These are phyloP conservation scores for Ceratina australensis DNA, from an alignment of 1,140 invertebrate species.

Conservation along the genomic window DNA sequence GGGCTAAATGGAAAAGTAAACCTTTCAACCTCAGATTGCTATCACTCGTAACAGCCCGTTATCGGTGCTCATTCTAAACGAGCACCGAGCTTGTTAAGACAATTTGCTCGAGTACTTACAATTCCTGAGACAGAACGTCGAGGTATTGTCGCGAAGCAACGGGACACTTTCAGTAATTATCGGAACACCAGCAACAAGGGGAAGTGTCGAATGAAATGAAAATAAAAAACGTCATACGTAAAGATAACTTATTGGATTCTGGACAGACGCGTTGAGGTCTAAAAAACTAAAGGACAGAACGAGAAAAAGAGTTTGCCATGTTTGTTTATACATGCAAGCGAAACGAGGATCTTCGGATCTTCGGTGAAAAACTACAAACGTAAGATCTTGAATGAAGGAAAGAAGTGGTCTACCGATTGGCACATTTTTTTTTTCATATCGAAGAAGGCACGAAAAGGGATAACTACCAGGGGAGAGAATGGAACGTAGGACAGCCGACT, in stretches of 20 bases:
- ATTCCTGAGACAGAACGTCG: neutral
- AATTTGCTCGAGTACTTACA: slow-evolving; percentile 18
- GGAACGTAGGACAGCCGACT: neutral
- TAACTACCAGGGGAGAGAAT: too few relatives aligned
- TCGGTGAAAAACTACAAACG: too few relatives aligned
- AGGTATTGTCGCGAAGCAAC: neutral
- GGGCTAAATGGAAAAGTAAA: neutral
- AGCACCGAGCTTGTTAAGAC: neutral
- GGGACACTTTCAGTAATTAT: neutral
- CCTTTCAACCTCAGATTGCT: neutral
- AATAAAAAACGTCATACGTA: neutral
- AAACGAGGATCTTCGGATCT: too few relatives aligned
- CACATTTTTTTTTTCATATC: slow-evolving; percentile 40
- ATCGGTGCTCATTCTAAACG: neutral
- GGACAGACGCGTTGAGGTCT: too few relatives aligned
- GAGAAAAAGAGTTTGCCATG: neutral
- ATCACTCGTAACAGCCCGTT: neutral
- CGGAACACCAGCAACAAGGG: neutral
- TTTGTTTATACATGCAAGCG: too few relatives aligned
- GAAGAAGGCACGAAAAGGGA: neutral
- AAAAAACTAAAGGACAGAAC: neutral
- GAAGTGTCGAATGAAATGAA: neutral
- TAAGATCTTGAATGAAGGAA: slow-evolving; percentile 7
- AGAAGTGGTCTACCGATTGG: slow-evolving; percentile 38
- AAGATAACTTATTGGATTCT: too few relatives aligned